phyloP scores from a whole-genome alignment of 2,797 vertebrate genomes.

The Siniperca undulata region DNA sequence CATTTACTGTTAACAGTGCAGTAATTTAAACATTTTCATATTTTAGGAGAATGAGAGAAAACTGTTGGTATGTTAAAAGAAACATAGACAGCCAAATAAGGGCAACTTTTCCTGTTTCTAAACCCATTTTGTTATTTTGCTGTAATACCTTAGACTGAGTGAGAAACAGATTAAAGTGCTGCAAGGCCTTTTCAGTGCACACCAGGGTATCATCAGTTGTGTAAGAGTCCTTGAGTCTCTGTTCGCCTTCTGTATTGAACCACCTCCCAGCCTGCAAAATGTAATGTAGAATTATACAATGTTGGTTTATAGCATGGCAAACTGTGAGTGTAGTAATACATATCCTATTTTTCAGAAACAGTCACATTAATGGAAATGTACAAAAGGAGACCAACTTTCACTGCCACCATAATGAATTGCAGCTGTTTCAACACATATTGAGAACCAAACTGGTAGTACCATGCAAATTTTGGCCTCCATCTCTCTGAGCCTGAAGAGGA shows the following conservation, averaged over 20 bases:
- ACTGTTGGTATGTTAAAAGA: background rate
- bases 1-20: background rate
- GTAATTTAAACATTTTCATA: slow-evolving; percentile 14
- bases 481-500: slow-evolving; percentile 85
- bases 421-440: background rate
- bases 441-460: slow-evolving; percentile 75
- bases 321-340: background rate
- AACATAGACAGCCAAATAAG: slow-evolving; percentile 19
- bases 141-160: slow-evolving; percentile 83
- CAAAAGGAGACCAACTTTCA: background rate
- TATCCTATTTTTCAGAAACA: slow-evolving; percentile 1
- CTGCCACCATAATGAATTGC: background rate
- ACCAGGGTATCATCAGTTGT: slow-evolving; percentile 72
- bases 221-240: slow-evolving; percentile 79
- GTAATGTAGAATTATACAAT: slow-evolving; percentile 8
- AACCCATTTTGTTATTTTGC: background rate
- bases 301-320: slow-evolving; percentile 11
- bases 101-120: background rate
- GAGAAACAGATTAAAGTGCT: slow-evolving; percentile 84
- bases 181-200: slow-evolving; percentile 69
- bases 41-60: background rate
- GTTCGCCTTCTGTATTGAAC: slow-evolving; percentile 88
- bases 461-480: slow-evolving; percentile 85
- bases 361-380: background rate
- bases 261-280: slow-evolving; percentile 86